phyloP scores from a whole-genome alignment of 2,888 invertebrate species.

The Habroteleia sp. region DNA sequence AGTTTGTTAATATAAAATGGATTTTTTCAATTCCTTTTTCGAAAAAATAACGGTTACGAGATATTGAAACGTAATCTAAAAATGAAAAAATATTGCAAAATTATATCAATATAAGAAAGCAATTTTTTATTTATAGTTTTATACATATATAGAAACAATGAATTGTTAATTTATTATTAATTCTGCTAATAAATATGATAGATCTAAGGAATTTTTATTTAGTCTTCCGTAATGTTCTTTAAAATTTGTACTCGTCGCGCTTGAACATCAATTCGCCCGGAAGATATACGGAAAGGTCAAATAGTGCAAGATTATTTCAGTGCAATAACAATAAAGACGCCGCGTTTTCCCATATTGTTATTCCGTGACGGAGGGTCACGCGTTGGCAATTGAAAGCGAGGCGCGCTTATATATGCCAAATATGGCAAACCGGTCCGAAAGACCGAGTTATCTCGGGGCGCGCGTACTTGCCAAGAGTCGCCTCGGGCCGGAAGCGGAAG shows the following conservation, averaged over 20 bases:
- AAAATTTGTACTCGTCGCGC: neutral
- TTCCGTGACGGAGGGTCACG: conserved; percentile 28
- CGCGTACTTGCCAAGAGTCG: neutral
- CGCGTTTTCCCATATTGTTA: conserved; percentile 29
- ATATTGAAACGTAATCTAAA: no score
- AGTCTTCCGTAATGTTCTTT: no score
- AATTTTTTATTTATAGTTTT: no score
- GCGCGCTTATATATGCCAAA: conserved; percentile 26
- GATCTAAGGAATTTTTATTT: no score
- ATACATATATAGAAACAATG: no score
- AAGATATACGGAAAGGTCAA: conserved; percentile 3
- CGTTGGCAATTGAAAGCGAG: conserved; percentile 34
- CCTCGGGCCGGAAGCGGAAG: conserved; percentile 66
- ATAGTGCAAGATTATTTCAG: conserved; percentile 10
- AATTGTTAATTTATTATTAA: no score
- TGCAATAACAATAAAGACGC: conserved; percentile 31
- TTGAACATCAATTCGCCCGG: conserved; percentile 1
- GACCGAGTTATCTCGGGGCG: conserved; percentile 12
- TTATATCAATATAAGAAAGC: no score
- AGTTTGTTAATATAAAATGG: no score
- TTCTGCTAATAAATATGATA: no score
- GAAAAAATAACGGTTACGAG: no score
- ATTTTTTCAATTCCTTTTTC: no score
- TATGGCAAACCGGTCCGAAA: conserved; percentile 23
- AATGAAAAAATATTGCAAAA: no score